These are phyloP conservation scores for Chinchilla lanigera DNA, from an alignment of 2,113 vertebrate genomes.

Conservation along the genomic window DNA sequence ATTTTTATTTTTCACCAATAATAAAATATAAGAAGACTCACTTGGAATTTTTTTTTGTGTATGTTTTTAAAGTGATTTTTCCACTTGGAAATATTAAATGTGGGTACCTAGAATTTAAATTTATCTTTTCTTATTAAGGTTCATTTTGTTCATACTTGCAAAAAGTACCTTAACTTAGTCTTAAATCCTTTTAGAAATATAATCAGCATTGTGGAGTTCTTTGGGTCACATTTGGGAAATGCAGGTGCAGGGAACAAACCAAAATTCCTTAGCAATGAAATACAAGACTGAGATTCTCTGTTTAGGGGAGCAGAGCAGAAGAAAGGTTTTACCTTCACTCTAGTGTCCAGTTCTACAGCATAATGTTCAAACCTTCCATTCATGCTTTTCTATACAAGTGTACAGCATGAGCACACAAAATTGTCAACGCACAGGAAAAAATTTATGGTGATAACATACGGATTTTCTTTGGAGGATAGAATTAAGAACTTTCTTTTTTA, in stretches of 20 bases:
- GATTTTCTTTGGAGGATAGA: not conserved
- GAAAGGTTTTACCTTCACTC: not conserved
- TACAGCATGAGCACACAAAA: not conserved
- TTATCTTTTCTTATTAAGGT: not conserved
- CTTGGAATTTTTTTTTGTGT: not conserved
- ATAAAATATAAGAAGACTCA: not conserved
- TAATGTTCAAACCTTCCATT: not conserved
- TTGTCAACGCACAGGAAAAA: not conserved
- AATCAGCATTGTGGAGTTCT: not conserved
- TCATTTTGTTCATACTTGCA: not conserved
- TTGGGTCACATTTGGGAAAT: not conserved
- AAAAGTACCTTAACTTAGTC: not conserved
- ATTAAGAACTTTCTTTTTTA: conserved; percentile 15
- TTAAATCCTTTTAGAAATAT: conserved; percentile 31
- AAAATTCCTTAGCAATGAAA: not conserved
- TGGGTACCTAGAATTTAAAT: not conserved
- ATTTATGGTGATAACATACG: not conserved
- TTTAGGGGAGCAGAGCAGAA: not conserved
- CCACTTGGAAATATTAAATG: not conserved
- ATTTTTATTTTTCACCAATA: not conserved
- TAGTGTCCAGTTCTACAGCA: not conserved
- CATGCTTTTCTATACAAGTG: not conserved
- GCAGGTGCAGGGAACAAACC: not conserved
- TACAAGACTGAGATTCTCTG: not conserved
- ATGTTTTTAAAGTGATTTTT: not conserved